phyloP scores from a whole-genome alignment of 2,113 vertebrate genomes.

The Sarotherodon lohbergeri region DNA sequence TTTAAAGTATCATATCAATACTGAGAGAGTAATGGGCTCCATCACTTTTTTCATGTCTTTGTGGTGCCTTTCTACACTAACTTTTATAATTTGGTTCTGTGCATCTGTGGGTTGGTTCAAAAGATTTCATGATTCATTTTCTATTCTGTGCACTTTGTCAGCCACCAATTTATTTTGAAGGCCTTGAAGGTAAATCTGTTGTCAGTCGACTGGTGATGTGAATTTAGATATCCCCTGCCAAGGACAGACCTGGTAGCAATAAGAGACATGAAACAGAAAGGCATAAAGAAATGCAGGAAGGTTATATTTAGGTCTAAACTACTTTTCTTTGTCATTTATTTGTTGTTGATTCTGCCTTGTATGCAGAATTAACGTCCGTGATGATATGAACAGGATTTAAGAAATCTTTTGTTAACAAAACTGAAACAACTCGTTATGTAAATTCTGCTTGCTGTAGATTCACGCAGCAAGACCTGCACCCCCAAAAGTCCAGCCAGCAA shows the following conservation, averaged over 20 bases:
- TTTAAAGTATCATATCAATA: neutral
- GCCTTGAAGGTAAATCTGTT: conserved; percentile 24
- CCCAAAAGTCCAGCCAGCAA: neutral
- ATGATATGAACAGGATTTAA: neutral
- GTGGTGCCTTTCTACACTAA: neutral
- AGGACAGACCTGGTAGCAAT: neutral
- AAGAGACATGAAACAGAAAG: neutral
- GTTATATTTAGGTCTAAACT: neutral
- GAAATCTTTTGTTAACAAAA: neutral
- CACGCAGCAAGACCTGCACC: fast-evolving
- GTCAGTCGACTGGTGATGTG: conserved; percentile 8
- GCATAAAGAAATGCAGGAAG: neutral
- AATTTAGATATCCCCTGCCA: neutral
- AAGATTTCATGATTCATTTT: conserved; percentile 6
- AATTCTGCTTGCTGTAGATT: neutral
- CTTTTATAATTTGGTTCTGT: neutral
- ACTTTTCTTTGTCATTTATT: neutral
- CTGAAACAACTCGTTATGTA: neutral
- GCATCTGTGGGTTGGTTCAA: neutral
- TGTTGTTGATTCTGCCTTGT: neutral
- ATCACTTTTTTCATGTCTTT: neutral
- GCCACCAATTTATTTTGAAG: conserved; percentile 9
- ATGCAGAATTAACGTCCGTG: neutral
- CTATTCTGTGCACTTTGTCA: conserved; percentile 10
- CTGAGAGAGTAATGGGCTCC: neutral